phyloP scores from a whole-genome alignment of 2,113 vertebrate genomes.

The Tupaia chinensis region DNA sequence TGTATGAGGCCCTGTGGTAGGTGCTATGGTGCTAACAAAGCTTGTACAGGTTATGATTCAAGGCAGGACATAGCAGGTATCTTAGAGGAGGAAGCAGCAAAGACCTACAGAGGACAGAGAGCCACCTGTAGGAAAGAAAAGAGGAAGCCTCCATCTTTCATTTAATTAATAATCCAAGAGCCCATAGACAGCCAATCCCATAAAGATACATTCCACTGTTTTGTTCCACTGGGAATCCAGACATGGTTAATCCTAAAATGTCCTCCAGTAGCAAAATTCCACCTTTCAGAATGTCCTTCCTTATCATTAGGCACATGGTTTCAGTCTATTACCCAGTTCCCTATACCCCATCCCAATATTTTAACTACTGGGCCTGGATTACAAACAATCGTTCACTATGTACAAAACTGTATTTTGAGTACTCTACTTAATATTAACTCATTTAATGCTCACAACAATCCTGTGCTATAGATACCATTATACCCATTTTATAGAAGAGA shows the following conservation, averaged over 20 bases:
- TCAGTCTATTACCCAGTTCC: not conserved
- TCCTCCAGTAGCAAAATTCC: conserved; percentile 9
- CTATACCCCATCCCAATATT: not conserved
- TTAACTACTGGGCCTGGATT: not conserved
- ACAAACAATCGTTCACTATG: not conserved
- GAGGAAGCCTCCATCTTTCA: not conserved
- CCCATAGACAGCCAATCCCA: not conserved
- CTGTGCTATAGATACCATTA: not conserved
- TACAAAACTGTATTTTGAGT: not conserved
- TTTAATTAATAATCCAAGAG: not conserved
- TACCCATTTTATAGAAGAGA: not conserved
- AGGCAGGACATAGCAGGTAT: not conserved
- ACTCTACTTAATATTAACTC: not conserved
- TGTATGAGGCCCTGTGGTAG: not conserved
- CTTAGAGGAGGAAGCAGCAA: not conserved
- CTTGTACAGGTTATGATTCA: not conserved
- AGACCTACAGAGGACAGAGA: not conserved
- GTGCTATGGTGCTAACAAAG: not conserved
- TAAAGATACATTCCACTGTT: not conserved
- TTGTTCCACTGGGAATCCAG: not conserved
- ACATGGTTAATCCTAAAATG: not conserved
- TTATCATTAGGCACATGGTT: not conserved
- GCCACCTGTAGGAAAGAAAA: not conserved
- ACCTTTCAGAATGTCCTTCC: not conserved
- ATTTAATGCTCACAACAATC: not conserved